These are phyloP conservation scores for Leucophora obtusa DNA, from an alignment of 2,888 invertebrate genomes.

Conservation along the genomic window DNA sequence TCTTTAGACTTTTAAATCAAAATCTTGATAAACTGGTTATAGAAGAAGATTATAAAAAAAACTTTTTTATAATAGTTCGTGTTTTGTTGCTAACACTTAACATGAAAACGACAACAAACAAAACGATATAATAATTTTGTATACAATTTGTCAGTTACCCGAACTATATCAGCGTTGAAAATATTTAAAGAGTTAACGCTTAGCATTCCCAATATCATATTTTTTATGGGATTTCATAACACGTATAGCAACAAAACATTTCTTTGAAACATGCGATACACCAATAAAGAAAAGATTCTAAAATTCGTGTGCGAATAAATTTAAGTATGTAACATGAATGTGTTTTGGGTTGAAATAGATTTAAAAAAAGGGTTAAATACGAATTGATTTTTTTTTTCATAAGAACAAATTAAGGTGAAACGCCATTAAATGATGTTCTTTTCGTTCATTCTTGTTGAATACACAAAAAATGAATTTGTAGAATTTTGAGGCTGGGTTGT, in stretches of 20 bases:
- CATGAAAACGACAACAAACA: too few relatives aligned
- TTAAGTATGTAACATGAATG: not conserved
- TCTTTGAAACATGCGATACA: constrained; percentile 52
- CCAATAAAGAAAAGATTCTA: constrained; percentile 36
- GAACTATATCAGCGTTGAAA: too few relatives aligned
- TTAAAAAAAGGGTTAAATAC: constrained; percentile 21
- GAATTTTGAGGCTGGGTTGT: not conserved
- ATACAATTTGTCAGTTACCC: too few relatives aligned
- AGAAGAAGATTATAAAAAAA: not conserved
- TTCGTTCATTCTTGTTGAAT: not conserved
- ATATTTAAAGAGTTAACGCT: too few relatives aligned
- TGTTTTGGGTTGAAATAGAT: constrained; percentile 13
- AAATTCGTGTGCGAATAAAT: not conserved
- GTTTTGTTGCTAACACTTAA: too few relatives aligned
- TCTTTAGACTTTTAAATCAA: not conserved
- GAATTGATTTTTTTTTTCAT: constrained; percentile 11
- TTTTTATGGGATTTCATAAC: too few relatives aligned
- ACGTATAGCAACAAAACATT: too few relatives aligned
- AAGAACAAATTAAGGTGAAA: constrained; percentile 54
- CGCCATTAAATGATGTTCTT: constrained; percentile 34
- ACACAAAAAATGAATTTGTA: constrained; percentile 3
- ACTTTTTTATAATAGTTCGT: constrained; percentile 12
- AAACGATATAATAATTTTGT: too few relatives aligned
- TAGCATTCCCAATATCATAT: too few relatives aligned
- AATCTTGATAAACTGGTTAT: constrained; percentile 46